phyloP scores from a whole-genome alignment of 2,113 vertebrate genomes.

The Neolamprologus ventralis region DNA sequence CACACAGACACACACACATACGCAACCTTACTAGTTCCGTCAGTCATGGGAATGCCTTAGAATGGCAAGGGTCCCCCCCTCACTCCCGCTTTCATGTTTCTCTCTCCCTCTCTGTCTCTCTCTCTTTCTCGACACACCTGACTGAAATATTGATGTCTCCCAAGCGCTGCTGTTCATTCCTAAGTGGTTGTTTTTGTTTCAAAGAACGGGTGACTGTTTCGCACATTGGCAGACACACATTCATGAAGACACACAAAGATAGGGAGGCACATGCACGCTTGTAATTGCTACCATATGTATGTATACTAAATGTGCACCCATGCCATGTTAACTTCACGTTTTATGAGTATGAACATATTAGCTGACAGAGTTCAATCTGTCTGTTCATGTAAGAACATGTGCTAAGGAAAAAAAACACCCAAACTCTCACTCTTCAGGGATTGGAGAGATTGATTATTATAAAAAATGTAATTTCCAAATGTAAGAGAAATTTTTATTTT shows the following conservation, averaged over 20 bases:
- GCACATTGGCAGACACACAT: not conserved
- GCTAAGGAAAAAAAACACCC: not conserved
- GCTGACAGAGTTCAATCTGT: not conserved
- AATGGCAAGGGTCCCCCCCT: constrained; percentile 41
- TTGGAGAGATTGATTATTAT: not conserved
- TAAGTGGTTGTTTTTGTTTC: constrained; percentile 63
- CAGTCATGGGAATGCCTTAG: constrained; percentile 47
- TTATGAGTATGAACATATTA: not conserved
- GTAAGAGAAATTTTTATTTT: not conserved
- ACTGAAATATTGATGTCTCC: constrained; percentile 67
- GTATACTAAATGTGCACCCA: not conserved
- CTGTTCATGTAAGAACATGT: not conserved
- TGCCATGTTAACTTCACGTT: not conserved
- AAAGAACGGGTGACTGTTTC: constrained; percentile 24
- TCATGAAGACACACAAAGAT: not conserved
- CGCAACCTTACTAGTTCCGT: constrained; percentile 6
- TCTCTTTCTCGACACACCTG: constrained; percentile 57
- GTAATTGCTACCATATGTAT: not conserved
- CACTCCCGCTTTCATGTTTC: constrained; percentile 23
- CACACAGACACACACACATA: constrained; percentile 2
- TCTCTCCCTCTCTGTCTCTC: not conserved
- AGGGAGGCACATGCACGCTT: not conserved
- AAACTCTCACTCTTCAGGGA: not conserved
- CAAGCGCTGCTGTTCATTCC: constrained; percentile 51
- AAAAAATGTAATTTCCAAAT: not conserved